Evolutionary conservation across 2,797 vertebrate species (phyloP), one percentile per base, ranked within the genome.

Genomic region (Sebastes diploproa): DNA sequence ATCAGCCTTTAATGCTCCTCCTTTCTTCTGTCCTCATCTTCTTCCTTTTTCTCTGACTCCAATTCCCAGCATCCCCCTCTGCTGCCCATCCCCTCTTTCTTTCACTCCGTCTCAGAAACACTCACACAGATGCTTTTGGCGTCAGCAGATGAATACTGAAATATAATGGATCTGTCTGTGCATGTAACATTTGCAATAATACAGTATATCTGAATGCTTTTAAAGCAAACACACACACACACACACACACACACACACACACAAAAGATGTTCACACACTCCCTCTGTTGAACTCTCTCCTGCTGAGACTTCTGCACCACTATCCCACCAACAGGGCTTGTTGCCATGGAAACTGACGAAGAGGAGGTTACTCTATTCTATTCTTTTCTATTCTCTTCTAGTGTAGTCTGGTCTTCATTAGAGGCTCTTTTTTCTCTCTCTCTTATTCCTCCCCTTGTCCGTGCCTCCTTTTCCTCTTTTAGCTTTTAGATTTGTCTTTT

Each of bases 271-370:
- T 72, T 78, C 82, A 63, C 85, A 80, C 83, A 27, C 75, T 76
- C 82, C 56, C 87, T 88, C 85, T 81, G 67, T 78, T 58, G 20
- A 82, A 77, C 75, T 74, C 84, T 72, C 86, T 88, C 92, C 89
- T 84, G 89, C 89, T 90, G 90, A 92, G 90, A 89, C 86, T 88
- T 87, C 86, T 92, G 91, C 88, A 78, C 83, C 87, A 64, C 86
- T 80, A 84, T 85, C 89, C 83, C 89, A 90, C 89, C 90, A 92
- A 86, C 85, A 85, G 88, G 86, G 88, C 85, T 83, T 87, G 93
- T 94, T 93, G 70, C 91, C 88, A 92, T 93, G 91, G 93, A 90
- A 93, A 94, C 91, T 86, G 88, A 80, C 16, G 13, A 80, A 73
- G 83, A 86, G 75, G 87, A 87, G 82, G 91, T 69, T 87, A 75